Evolutionary conservation across 2,797 vertebrate genomes (phyloP).

Genomic region (Pantherophis alleghaniensis): DNA sequence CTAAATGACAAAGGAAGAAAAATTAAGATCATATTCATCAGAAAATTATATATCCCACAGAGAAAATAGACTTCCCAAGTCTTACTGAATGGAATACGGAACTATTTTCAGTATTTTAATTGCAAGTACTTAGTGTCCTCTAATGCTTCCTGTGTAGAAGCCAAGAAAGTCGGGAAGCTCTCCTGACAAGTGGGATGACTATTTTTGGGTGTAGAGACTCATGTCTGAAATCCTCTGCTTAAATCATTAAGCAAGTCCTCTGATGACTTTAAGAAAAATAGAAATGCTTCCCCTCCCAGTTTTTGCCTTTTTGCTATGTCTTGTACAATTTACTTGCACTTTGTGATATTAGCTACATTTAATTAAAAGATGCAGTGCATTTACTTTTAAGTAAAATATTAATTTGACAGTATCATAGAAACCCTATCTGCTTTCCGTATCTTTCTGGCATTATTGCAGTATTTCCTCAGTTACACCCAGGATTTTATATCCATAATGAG

Average conservation of each 20-base stretch:
- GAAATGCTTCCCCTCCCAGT: background rate
- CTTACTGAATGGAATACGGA: background rate
- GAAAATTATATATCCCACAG: background rate
- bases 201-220: background rate
- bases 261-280: background rate
- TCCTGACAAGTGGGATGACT: background rate
- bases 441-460: background rate
- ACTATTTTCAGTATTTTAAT: background rate
- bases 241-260: background rate
- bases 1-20: background rate
- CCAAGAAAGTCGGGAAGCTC: background rate
- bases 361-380: background rate
- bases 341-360: background rate
- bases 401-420: background rate
- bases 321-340: background rate
- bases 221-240: background rate
- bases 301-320: background rate
- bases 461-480: background rate
- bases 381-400: background rate
- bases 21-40: background rate
- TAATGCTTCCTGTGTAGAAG: background rate
- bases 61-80: background rate
- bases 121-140: background rate
- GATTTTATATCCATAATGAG: background rate
- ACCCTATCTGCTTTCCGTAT: background rate